phyloP scores from a whole-genome alignment of 2,888 invertebrate genomes.

The Cordilura impudica region DNA sequence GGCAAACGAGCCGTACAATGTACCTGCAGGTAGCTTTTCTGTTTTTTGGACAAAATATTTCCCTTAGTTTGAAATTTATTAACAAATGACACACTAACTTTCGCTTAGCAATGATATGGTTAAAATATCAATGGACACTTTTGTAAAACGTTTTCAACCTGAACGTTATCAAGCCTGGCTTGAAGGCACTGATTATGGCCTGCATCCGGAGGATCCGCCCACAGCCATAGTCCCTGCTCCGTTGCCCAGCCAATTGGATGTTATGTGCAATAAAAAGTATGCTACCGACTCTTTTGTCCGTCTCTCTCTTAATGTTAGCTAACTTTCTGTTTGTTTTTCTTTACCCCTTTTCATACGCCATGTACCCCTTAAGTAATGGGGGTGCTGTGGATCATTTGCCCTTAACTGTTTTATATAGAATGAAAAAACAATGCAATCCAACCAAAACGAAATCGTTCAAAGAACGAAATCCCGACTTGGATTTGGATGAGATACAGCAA shows the following conservation, averaged over 20 bases:
- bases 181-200: conserved; percentile 91
- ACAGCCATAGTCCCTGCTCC: conserved; percentile 86
- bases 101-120: conserved; percentile 91
- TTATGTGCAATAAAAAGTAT: conserved; percentile 87
- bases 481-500: conserved; percentile 77
- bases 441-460: conserved; percentile 77
- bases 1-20: conserved; percentile 94
- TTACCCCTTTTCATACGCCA: conserved; percentile 73
- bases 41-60: background rate
- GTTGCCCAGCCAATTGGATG: conserved; percentile 88
- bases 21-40: conserved; percentile 82
- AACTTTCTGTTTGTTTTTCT: conserved; percentile 62
- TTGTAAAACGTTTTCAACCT: conserved; percentile 95
- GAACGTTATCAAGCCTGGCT: conserved; percentile 94
- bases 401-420: conserved; percentile 70
- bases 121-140: conserved; percentile 99
- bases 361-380: conserved; percentile 82
- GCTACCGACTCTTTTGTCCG: too few relatives aligned
- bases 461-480: conserved; percentile 78
- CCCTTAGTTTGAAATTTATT: too few relatives aligned
- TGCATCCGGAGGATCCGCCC: conserved; percentile 93
- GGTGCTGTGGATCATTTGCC: conserved; percentile 65
- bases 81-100: background rate
- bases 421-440: conserved; percentile 78
- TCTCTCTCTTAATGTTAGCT: conserved; percentile 45